phyloP scores from a whole-genome alignment of 2,113 vertebrate species.

The Penelope pileata region DNA sequence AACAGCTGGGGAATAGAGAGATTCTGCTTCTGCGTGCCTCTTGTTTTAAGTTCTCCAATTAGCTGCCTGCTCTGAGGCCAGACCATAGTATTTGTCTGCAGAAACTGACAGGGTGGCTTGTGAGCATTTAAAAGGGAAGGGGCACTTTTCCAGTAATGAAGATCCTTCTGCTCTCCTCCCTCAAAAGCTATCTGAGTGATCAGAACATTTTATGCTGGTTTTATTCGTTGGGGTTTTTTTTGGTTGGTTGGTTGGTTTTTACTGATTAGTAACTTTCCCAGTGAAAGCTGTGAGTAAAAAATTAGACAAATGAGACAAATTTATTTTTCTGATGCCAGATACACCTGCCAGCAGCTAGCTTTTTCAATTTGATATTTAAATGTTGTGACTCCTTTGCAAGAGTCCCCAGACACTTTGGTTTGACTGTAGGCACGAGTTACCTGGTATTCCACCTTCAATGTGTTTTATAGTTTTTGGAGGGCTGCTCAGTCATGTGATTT shows the following conservation, averaged over 20 bases:
- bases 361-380: background rate
- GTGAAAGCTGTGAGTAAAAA: background rate
- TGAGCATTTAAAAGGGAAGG: background rate
- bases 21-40: background rate
- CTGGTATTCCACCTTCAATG: background rate
- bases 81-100: background rate
- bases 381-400: background rate
- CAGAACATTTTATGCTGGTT: background rate
- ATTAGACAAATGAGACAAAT: background rate
- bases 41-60: background rate
- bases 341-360: background rate
- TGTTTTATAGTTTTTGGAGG: background rate
- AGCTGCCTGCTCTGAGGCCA: background rate
- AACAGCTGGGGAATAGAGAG: constrained; percentile 63
- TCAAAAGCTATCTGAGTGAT: background rate
- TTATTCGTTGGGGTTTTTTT: too few relatives aligned
- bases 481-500: background rate
- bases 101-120: background rate
- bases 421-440: background rate
- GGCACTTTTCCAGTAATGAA: background rate
- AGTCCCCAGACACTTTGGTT: background rate
- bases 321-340: background rate
- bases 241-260: background rate
- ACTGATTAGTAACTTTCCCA: background rate
- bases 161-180: background rate